Base-by-base conservation (phyloP, 2,113 vertebrate species). In the Mustela nigripes region DNA sequence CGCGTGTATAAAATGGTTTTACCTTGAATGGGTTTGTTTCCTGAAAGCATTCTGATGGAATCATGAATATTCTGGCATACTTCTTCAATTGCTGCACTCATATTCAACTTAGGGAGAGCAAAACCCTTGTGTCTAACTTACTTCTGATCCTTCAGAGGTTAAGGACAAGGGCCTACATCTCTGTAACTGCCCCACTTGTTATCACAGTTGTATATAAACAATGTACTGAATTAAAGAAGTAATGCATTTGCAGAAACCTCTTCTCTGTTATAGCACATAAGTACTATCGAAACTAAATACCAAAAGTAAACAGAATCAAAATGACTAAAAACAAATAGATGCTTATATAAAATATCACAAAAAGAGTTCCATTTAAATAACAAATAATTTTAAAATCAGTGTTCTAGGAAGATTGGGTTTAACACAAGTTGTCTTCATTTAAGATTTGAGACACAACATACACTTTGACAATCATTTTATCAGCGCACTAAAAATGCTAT, bases 341-440 rank as follows among this genome's bases (percentile, higher is more conserved):
- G 19, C 1, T 95, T 36, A 82, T 74, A 63, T 62, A 62, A 62
- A 26, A 62, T 84, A 63, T 87, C 22, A 82, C 67, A 80, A 91
- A 96, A 91, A 80, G 73, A 79, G 71, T 91, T 71, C 36, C 53
- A 90, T 76, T 94, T 48, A 84, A 87, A 21, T 76, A 93, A 67
- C 42, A 71, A 84, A 88, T 78, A 76, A 24, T 69, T 91, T 91
- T 48, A 62, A 95, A 63, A 74, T 42, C 71, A 76, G 58, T 58
- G 19, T 73, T 78, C 36, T 48, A 82, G 71, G 58, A 12, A 93
- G 73, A 91, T 36, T 58, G 7, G 48, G 31, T 85, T 95, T 92
- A 89, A 97, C 10, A 81, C 21, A 88, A 65, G 4, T 62, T 50
- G 22, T 87, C 76, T 96, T 89, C 79, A 85, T 50, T 79, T 91